Evolutionary conservation across 2,113 vertebrate species (phyloP).

Genomic region (rabbit (Oryctolagus cuniculus)): mOryCun1.1 NC_091440.1:60279001-60279500

Average conservation of each 20-base stretch:
- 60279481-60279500: conserved; percentile 42
- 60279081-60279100: conserved; percentile 42
- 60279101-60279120: neutral
- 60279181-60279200: neutral
- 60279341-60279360: conserved; percentile 27
- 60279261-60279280: neutral
- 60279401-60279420: neutral
- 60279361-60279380: conserved; percentile 25
- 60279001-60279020: neutral
- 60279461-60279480: conserved; percentile 18
- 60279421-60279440: neutral
- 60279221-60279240: neutral
- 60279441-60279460: neutral
- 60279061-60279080: neutral
- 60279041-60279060: neutral
- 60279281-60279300: conserved; percentile 38
- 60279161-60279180: neutral
- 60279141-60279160: neutral
- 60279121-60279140: neutral
- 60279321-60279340: conserved; percentile 23
- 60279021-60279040: neutral
- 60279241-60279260: neutral
- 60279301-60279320: conserved; percentile 14
- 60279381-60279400: neutral
- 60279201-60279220: neutral